Base-by-base conservation (phyloP, 2,797 vertebrate genomes). In the Gallirallus australis region DNA sequence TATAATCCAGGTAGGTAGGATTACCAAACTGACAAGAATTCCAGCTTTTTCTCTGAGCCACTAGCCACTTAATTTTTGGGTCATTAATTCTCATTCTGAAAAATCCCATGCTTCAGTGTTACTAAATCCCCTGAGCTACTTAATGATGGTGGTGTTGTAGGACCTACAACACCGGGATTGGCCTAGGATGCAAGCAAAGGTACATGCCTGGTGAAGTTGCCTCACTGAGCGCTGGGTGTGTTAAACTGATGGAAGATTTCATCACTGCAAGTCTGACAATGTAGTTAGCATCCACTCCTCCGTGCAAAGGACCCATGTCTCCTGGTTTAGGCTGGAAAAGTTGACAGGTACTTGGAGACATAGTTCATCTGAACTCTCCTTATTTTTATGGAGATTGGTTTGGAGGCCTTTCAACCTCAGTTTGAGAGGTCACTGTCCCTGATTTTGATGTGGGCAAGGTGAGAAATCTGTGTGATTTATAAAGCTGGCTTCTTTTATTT, bases 1-100 rank as follows among this genome's bases (percentile, higher is more conserved):
- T 99, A 98, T 90, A 98, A 98, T 60, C 97, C 98, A 98, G 98
- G 99, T 99, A 96, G 60, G 86, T 99, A 96, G 60, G 86, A 76
- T 45, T 78, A 45, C 42, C 42, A 82, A 86, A 68, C 14, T 91
- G 18, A 75, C 33, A 53, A 77, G 27, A 64, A 71, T 48, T 57
- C 2, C 50, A 81, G 9, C 24, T 59, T 82, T 83, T 78, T 59
- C 37, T 73, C 73, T 56, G 40, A 88, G 35, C 28, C 35, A 19
- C 54, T 61, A 71, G 52, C 12, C 14, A 66, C 39, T 87, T 50
- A 24, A 4, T 59, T 95, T 76, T 53, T 27, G 50, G 30, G 19
- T 73, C 69, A 78, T 27, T 70, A 77, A 39, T 70, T 79, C 30
- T 76, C 40, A 42, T 17, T 33, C 68, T 33, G 52, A 95, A 85